phyloP scores from a whole-genome alignment of 2,888 invertebrate genomes.

The Adelognathus sp. region DNA sequence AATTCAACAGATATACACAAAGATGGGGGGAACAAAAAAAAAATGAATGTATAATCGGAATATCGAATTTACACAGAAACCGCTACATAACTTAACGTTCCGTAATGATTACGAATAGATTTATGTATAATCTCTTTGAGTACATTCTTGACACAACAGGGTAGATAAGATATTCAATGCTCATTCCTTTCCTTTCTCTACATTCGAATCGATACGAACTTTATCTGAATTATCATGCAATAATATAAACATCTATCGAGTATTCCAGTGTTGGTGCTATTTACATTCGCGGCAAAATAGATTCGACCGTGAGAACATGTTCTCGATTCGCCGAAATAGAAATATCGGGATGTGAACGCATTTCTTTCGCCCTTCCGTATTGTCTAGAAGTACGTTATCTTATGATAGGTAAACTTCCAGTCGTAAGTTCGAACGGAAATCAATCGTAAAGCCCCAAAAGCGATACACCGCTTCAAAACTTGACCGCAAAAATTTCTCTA shows the following conservation, averaged over 20 bases:
- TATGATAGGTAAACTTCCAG: background rate
- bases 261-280: conserved; percentile 49
- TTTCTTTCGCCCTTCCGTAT: conserved; percentile 14
- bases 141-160: background rate
- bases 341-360: background rate
- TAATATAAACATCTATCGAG: conserved; percentile 50
- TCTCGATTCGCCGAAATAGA: background rate
- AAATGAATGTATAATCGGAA: background rate
- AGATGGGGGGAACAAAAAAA: background rate
- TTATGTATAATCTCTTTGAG: conserved; percentile 28
- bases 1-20: conserved; percentile 19
- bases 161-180: background rate
- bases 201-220: background rate
- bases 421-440: background rate
- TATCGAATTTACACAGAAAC: background rate
- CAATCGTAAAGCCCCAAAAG: too few relatives aligned
- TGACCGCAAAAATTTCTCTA: too few relatives aligned
- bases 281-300: conserved; percentile 42
- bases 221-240: conserved; percentile 27
- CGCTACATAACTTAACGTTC: background rate
- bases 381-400: conserved; percentile 11
- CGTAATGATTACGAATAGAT: background rate
- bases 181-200: background rate
- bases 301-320: conserved; percentile 21
- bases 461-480: too few relatives aligned